Base-by-base conservation (phyloP, 2,888 invertebrate species). In the Cryptus armator region DNA sequence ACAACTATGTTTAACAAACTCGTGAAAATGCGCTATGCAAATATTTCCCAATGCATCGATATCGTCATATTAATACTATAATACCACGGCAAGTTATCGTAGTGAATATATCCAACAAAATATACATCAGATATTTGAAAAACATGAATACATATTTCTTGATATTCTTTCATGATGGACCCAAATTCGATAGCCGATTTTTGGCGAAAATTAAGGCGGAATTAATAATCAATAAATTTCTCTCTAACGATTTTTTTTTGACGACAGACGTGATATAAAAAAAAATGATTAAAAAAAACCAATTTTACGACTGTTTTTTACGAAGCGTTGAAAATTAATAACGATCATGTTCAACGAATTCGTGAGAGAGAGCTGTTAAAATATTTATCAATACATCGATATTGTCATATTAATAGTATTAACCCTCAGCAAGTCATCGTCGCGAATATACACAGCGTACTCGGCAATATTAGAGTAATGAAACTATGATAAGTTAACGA, bases 401-500 rank as follows among this genome's bases (percentile, higher is more conserved):
- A 64, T 32, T 2, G 37, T n/a, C 29, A 37, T 64, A 59, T 59
- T 29, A 2, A 12, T 14, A 59, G 1, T 64, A 64, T 32, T 14
- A 64, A 64, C n/a, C n/a, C 4, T 5, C 46, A 1, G 44, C 44
- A 12, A 29, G 9, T 12, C 51, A 9, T n/a, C 53, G 44, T 70
- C 16, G 14, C 9, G 14, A 67, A 67, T 44, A 16, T 46, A 12
- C 1, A 1, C 51, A n/a, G 3, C 10, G 48, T 10, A 16, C 32
- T n/a, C 32, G 32, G 44, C 16, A 53, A 53, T 53, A 53, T 70
- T 53, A 16, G 16, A 32, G 53, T 10, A 51, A 51, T 53, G 53
- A 37, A 70, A 70, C 51, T 53, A 53, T 37, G 51, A 51, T 32
- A 53, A 70, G 9, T 53, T 19, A 53, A 53, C 70, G 51, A 46